A percentile compares a stretch with the other conserved stretches of the same genome.
phyloP scores from a whole-genome alignment of 2,888 invertebrate genomes.

The Endotricha flammealis region DNA sequence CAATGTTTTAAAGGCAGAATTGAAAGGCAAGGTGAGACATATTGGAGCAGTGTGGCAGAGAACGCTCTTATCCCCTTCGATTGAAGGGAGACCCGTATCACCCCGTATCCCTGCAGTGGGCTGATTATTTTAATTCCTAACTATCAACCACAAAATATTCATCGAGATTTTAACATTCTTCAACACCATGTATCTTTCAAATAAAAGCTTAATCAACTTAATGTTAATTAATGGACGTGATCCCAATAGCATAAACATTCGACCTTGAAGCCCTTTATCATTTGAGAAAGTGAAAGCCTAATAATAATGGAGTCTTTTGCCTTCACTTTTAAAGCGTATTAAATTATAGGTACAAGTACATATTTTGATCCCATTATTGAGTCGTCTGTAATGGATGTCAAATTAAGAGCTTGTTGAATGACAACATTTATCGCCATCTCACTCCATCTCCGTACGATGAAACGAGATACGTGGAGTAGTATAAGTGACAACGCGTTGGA shows the following conservation, averaged over 20 bases:
- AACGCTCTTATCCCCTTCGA: no score
- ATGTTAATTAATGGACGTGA: constrained; percentile 20
- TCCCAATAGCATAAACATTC: constrained; percentile 34
- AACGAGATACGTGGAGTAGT: constrained; percentile 1
- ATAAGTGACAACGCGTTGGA: constrained; percentile 11
- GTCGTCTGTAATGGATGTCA: constrained; percentile 34
- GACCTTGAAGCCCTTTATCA: constrained; percentile 63
- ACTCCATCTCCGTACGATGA: background rate
- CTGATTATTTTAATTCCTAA: no score
- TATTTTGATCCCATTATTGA: constrained; percentile 32
- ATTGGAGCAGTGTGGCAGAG: no score
- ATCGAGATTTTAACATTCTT: no score
- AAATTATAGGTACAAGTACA: constrained; percentile 32
- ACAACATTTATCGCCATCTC: constrained; percentile 11
- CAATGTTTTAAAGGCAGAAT: no score
- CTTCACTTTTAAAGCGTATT: constrained; percentile 43
- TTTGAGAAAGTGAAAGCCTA: constrained; percentile 60
- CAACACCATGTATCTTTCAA: no score
- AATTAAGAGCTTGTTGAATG: constrained; percentile 25
- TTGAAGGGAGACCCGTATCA: no score
- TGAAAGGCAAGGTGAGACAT: no score
- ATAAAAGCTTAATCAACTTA: constrained; percentile 9
- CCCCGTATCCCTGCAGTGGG: no score
- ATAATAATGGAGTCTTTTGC: constrained; percentile 32
- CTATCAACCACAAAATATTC: no score